Evolutionary conservation across 2,797 vertebrate species (phyloP).

Genomic region (Enteromius viviparus): DNA sequence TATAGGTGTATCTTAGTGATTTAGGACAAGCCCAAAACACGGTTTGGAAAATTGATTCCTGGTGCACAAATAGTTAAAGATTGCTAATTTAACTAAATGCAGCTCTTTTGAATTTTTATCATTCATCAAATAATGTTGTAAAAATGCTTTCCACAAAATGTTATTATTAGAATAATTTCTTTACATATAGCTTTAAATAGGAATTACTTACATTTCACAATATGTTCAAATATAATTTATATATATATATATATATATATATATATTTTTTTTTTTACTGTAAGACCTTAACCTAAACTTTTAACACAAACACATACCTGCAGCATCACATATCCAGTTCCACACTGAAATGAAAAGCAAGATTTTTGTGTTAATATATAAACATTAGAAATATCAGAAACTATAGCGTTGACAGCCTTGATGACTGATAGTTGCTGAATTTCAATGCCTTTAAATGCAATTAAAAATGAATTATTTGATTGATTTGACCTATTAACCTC

Average conservation of each 20-base stretch:
- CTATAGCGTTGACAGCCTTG: background rate
- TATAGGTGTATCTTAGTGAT: too few relatives aligned
- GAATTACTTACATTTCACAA: background rate
- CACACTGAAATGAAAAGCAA: conserved; percentile 69
- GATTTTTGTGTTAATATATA: background rate
- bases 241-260: background rate
- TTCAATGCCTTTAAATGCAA: background rate
- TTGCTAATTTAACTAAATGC: too few relatives aligned
- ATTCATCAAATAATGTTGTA: too few relatives aligned
- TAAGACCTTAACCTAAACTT: background rate
- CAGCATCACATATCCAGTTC: conserved; percentile 80
- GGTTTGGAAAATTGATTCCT: too few relatives aligned
- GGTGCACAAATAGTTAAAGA: too few relatives aligned
- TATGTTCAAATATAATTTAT: background rate
- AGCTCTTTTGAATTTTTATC: too few relatives aligned
- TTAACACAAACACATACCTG: conserved; percentile 74
- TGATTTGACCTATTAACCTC: conserved; percentile 41
- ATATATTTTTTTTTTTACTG: too few relatives aligned
- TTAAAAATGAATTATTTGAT: background rate
- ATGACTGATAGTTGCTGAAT: background rate
- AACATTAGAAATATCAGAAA: background rate
- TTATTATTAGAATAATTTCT: background rate
- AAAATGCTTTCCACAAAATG: too few relatives aligned
- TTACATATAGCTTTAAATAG: background rate
- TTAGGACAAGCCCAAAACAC: too few relatives aligned